Conservation (phyloP, 1,140 invertebrate species). For the Saxidomus purpurata region DNA sequence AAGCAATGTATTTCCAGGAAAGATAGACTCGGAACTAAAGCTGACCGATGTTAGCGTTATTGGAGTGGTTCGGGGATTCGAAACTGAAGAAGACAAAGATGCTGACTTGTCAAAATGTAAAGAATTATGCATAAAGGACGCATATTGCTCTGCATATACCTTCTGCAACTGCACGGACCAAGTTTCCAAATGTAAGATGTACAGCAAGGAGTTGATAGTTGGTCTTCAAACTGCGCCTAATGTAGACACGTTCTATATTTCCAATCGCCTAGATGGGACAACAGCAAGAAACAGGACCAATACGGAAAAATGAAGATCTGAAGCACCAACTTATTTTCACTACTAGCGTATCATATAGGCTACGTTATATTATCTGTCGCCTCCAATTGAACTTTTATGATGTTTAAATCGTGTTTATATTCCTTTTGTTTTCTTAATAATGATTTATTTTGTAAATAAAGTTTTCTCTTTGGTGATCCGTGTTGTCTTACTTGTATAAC, state of each 20-base stretch:
- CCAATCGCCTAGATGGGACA: not conserved
- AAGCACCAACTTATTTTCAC: too few relatives aligned
- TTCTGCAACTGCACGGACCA: not conserved
- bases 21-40: not conserved
- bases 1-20: not conserved
- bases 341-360: too few relatives aligned
- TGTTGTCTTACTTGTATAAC: too few relatives aligned
- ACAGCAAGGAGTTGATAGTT: not conserved
- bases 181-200: constrained; percentile 32
- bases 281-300: not conserved
- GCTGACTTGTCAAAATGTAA: not conserved
- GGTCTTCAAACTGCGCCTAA: not conserved
- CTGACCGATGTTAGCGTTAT: not conserved
- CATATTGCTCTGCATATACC: constrained; percentile 9
- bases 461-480: too few relatives aligned
- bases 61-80: not conserved
- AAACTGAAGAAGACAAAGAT: not conserved
- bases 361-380: too few relatives aligned
- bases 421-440: too few relatives aligned
- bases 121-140: constrained; percentile 12
- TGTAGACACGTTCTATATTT: constrained; percentile 21
- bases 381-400: too few relatives aligned
- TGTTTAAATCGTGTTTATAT: too few relatives aligned
- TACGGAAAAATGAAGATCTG: too few relatives aligned
- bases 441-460: too few relatives aligned